Evolutionary conservation across 2,113 vertebrate genomes (phyloP), one percentile per base, ranked within the genome.

Genomic region (Barbus barbus): DNA sequence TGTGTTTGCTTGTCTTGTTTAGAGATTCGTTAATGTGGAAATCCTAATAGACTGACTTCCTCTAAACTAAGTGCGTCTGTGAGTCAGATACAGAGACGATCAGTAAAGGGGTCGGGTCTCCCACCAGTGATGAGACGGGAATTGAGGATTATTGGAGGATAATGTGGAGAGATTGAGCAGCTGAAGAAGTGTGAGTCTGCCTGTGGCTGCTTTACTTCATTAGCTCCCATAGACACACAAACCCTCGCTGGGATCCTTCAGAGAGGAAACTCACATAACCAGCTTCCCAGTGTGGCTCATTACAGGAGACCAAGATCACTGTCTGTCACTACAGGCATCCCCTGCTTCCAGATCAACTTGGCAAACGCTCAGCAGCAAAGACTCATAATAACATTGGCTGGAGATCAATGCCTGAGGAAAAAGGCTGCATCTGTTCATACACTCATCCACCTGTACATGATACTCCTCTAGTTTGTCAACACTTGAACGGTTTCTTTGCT

Each of bases 191-290:
- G 53, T 89, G 90, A 89, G 86, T 85, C 60, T 20, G 92, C 91
- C 92, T 90, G 83, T 26, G 89, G 92, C 90, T 88, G 82, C 83
- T 86, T 88, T 89, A 89, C 85, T 89, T 90, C 90, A 92, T 94
- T 92, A 91, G 84, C 88, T 86, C 78, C 75, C 82, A 31, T 61
- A 89, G 51, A n/a, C 84, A 61, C 81, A 79, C 75, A 58, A 48
- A 41, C 80, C 87, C 91, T 90, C 90, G 58, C 84, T 11, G 58
- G 89, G 80, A 58, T 83, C 56, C 75, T 90, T 90, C 81, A 65
- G 85, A 83, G 74, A 78, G 48, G 46, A 72, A 18, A 51, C 36
- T 12, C 28, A 5, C 65, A 46, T 48, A 82, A 67, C 61, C 13
- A 13, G 41, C 65, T 82, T 82, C 80, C 65, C 80, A 67, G 26